These are phyloP conservation scores for Pristionchus japonicus DNA, from an alignment of 2,888 invertebrate genomes.

Conservation along the genomic window DNA sequence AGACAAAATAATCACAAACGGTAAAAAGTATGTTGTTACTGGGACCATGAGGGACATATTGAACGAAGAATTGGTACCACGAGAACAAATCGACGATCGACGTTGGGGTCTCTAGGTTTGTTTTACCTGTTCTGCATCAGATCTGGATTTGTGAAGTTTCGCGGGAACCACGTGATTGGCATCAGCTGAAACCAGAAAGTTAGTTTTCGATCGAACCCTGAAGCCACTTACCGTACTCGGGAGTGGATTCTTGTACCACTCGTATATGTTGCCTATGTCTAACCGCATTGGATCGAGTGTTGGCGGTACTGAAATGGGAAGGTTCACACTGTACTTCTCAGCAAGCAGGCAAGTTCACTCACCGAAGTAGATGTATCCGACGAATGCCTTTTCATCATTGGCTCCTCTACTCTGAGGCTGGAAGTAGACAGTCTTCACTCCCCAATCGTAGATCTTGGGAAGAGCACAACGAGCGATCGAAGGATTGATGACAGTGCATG, in stretches of 20 bases:
- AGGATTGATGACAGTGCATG: constrained; percentile 70
- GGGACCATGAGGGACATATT: too few relatives aligned
- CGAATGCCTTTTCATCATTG: constrained; percentile 73
- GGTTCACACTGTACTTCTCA: neutral
- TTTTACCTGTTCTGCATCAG: constrained; percentile 45
- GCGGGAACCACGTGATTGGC: constrained; percentile 74
- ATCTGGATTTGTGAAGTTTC: constrained; percentile 74
- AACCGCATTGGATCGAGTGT: constrained; percentile 74
- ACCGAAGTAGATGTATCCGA: constrained; percentile 75
- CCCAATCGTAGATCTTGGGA: constrained; percentile 74
- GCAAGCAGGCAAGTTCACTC: neutral
- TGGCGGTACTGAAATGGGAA: constrained; percentile 68
- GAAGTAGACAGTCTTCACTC: constrained; percentile 74
- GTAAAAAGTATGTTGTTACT: too few relatives aligned
- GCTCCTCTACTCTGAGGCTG: constrained; percentile 72
- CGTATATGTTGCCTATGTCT: constrained; percentile 72
- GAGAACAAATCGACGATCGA: too few relatives aligned
- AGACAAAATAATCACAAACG: too few relatives aligned
- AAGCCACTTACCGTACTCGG: constrained; percentile 59
- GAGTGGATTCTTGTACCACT: constrained; percentile 74
- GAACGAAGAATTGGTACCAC: too few relatives aligned
- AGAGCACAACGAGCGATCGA: constrained; percentile 72
- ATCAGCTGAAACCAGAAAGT: constrained; percentile 60
- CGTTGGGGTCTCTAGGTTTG: too few relatives aligned
- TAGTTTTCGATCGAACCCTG: neutral